phyloP scores from a whole-genome alignment of 2,113 vertebrate genomes.

The Capreolus pygargus region DNA sequence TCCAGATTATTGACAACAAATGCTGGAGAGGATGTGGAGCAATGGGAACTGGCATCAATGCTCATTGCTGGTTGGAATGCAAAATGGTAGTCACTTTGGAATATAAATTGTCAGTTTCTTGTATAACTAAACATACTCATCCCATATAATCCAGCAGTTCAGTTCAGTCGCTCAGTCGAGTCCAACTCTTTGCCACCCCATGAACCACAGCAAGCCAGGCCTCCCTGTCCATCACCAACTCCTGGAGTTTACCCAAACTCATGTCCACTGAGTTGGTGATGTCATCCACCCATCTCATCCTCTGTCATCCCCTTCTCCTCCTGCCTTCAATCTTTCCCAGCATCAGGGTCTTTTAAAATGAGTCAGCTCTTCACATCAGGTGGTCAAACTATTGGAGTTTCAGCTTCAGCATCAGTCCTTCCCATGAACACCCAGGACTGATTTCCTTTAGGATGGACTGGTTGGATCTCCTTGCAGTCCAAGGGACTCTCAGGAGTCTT shows the following conservation, averaged over 20 bases:
- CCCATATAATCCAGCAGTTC: background rate
- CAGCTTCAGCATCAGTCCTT: background rate
- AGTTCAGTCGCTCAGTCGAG: background rate
- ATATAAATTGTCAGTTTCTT: background rate
- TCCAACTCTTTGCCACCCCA: fast-evolving
- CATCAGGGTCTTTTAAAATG: background rate
- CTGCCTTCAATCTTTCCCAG: background rate
- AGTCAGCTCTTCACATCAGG: background rate
- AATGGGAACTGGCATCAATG: background rate
- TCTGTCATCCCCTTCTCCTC: background rate
- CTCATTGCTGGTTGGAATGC: background rate
- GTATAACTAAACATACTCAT: background rate
- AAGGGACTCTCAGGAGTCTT: background rate
- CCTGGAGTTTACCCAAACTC: background rate
- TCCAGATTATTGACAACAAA: background rate
- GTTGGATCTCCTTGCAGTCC: background rate
- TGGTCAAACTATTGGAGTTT: background rate
- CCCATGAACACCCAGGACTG: background rate
- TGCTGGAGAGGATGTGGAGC: background rate
- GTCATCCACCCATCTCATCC: background rate
- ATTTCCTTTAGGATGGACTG: background rate
- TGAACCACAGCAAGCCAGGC: background rate
- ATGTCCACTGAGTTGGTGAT: background rate
- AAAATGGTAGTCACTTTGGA: background rate
- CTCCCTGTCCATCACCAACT: background rate